Evolutionary conservation across 2,888 invertebrate species (phyloP), one percentile per base, ranked within the genome.

Genomic region (Oscheius onirici): DNA sequence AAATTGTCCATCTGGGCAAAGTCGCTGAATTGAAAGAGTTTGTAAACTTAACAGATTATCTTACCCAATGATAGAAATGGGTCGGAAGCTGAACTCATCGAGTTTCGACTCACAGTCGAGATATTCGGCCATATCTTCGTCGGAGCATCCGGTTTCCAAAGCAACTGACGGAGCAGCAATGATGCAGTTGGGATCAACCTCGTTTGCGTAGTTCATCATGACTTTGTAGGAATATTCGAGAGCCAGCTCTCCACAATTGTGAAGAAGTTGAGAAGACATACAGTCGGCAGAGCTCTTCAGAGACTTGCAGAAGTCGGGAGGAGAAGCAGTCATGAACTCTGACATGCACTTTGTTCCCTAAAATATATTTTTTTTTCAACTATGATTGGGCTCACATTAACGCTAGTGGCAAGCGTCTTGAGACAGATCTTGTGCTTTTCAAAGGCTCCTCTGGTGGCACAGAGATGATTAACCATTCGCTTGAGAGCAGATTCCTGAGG

Each of bases 81-180:
- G 86, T 13, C 81, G 74, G 73, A 83, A 83, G 15, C 76, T 78
- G 77, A 80, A 86, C 13, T 75, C 73, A 68, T 86, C 86, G 22
- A 86, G 49, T 43, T 74, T 72, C 3, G 80, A 71, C 65, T 86
- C 85, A 68, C 86, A 86, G 51, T 80, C 79, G 41, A 84, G 75
- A 73, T 73, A 82, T n/a, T 77, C 75, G 46, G 83, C 74, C 28
- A 86, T 75, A 54, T 83, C 80, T 1, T 77, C 70, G 54, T 85
- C 85, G 46, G 74, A 73, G 68, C 84, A 85, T n/a, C 79, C 81
- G 2, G 81, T 76, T 22, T 71, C 70, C 34, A 77, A 69, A 26
- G 71, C 44, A 17, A 79, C 78, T 34, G 79, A 41, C 58, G 71
- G 71, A 11, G 66, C 40, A 8, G 65, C 24, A n/a, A 71, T 24